Percentiles rank a stretch among this genome's conserved stretches.
Conservation (phyloP, 2,888 invertebrate genomes). For the Aporophyla nigra region DNA sequence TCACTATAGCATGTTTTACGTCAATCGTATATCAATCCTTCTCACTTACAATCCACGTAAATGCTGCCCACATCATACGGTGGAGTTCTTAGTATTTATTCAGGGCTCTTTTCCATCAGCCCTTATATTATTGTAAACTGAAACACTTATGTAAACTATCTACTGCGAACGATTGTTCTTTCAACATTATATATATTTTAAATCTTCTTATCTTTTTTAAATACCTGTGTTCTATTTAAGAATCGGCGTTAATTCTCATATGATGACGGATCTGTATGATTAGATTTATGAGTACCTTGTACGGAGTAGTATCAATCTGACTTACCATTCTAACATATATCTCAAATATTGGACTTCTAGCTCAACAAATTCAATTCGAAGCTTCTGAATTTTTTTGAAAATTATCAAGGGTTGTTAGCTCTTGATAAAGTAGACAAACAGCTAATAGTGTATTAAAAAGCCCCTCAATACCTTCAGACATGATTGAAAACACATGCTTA, state of each 20-base stretch:
- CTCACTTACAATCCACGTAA: conserved; percentile 43
- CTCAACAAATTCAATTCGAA: background rate
- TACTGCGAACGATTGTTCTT: conserved; percentile 11
- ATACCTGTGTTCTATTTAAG: too few species aligned
- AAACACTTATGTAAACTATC: conserved; percentile 13
- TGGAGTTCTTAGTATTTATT: conserved; percentile 50
- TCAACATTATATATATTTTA: conserved; percentile 5
- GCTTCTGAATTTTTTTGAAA: too few species aligned
- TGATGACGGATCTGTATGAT: background rate
- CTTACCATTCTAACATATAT: too few species aligned
- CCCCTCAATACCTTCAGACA: background rate
- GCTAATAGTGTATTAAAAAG: background rate
- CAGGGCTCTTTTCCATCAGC: conserved; percentile 44
- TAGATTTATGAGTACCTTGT: background rate
- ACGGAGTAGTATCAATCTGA: background rate
- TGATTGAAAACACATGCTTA: conserved; percentile 26
- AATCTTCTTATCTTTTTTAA: background rate
- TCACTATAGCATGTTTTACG: conserved; percentile 28
- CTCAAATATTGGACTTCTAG: too few species aligned
- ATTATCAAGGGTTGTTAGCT: too few species aligned
- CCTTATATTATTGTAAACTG: conserved; percentile 36
- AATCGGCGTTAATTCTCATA: background rate
- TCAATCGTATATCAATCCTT: conserved; percentile 44
- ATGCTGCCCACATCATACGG: conserved; percentile 26
- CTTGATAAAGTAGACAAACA: too few species aligned